Evolutionary conservation across 1,140 invertebrate species (phyloP).

Genomic region (Drosophila sucinea): DNA sequence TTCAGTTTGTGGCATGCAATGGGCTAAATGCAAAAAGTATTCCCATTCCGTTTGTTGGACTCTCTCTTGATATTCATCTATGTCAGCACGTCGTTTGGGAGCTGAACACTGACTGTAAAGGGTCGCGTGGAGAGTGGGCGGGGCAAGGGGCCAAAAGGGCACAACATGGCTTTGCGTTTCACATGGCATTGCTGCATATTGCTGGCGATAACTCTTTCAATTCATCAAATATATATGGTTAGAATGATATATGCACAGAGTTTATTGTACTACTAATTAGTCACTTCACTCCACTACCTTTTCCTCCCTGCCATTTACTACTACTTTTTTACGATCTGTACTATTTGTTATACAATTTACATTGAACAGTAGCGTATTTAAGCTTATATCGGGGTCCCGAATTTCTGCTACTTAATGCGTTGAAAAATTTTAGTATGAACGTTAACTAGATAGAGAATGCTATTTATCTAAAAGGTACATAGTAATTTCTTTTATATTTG

Average conservation of each 20-base stretch:
- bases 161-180: slow-evolving; percentile 31
- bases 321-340: background rate
- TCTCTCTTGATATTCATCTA: slow-evolving; percentile 64
- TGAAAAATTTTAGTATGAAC: too few relatives aligned
- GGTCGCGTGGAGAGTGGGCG: background rate
- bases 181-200: slow-evolving; percentile 49
- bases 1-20: slow-evolving; percentile 12
- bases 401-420: too few relatives aligned
- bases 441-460: too few relatives aligned
- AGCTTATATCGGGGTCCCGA: background rate
- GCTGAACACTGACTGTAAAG: slow-evolving; percentile 43
- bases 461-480: too few relatives aligned
- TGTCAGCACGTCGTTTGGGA: slow-evolving; percentile 79
- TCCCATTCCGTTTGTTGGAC: slow-evolving; percentile 11
- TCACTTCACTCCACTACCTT: background rate
- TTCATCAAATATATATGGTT: slow-evolving; percentile 49
- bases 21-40: slow-evolving; percentile 18
- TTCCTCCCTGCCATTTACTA: background rate
- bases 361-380: background rate
- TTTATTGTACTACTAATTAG: slow-evolving; percentile 10
- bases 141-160: background rate
- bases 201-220: slow-evolving; percentile 32
- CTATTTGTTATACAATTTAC: slow-evolving; percentile 3
- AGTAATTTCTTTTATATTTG: too few relatives aligned
- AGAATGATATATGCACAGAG: slow-evolving; percentile 8